phyloP scores from a whole-genome alignment of 2,113 vertebrate species.

The Potamarius usumacintae region DNA sequence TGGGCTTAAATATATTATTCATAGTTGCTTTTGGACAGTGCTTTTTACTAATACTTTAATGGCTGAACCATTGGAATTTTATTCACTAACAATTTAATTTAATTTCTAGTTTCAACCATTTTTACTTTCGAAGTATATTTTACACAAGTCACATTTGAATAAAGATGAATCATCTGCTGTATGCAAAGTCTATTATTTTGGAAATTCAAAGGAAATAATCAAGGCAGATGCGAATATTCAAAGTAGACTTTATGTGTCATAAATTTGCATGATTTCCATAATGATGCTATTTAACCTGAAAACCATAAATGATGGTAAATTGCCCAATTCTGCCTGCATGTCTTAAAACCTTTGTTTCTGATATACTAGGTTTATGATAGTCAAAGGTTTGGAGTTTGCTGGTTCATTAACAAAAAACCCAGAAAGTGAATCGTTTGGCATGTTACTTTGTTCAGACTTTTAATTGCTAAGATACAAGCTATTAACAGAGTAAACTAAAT shows the following conservation, averaged over 20 bases:
- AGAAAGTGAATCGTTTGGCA: neutral
- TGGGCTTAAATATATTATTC: neutral
- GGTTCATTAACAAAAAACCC: neutral
- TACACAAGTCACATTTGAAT: neutral
- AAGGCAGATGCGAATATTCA: neutral
- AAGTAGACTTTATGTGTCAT: neutral
- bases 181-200: neutral
- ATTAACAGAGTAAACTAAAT: neutral
- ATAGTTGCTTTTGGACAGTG: neutral
- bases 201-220: neutral
- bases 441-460: neutral
- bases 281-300: neutral
- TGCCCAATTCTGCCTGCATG: neutral
- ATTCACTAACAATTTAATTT: neutral
- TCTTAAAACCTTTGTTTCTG: neutral
- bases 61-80: neutral
- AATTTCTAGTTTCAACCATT: neutral
- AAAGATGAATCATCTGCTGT: neutral
- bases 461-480: neutral
- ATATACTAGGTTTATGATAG: neutral
- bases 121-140: neutral
- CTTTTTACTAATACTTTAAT: neutral
- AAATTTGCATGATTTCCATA: neutral
- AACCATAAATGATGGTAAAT: neutral
- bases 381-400: neutral